A percentile compares a stretch with the other conserved stretches of the same genome.
phyloP scores from a whole-genome alignment of 2,888 invertebrate genomes.

The Abrostola triplasia region DNA sequence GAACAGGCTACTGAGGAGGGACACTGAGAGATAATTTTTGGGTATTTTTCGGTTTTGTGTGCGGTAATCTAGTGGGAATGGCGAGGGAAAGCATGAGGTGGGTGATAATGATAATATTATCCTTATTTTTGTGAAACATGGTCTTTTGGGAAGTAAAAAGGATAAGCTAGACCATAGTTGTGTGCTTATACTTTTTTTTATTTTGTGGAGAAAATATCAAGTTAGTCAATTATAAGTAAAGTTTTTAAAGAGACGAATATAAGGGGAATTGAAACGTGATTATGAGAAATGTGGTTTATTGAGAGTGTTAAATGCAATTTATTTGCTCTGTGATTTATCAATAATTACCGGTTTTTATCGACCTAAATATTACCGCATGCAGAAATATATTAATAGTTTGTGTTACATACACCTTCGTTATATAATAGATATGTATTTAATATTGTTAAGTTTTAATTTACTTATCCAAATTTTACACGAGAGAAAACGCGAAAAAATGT shows the following conservation, averaged over 20 bases:
- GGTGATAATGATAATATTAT: constrained; percentile 28
- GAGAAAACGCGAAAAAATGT: no score
- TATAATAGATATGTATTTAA: no score
- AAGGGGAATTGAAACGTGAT: constrained; percentile 26
- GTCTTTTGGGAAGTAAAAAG: not conserved
- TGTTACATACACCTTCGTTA: no score
- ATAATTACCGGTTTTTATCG: not conserved
- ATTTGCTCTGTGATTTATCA: not conserved
- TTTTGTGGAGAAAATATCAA: constrained; percentile 26
- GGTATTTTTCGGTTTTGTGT: constrained; percentile 45
- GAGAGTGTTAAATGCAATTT: not conserved
- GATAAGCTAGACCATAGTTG: not conserved
- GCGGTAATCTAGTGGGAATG: constrained; percentile 27
- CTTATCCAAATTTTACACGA: no score
- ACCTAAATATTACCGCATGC: constrained; percentile 44
- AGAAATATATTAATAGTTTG: constrained; percentile 13
- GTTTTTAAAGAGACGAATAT: constrained; percentile 4
- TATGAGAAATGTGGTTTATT: constrained; percentile 5
- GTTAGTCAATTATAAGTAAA: constrained; percentile 44
- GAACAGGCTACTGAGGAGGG: constrained; percentile 78
- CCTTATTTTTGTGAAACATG: constrained; percentile 10
- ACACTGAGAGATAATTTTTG: constrained; percentile 81
- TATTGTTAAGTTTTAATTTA: no score
- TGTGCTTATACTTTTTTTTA: constrained; percentile 25
- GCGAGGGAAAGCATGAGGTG: constrained; percentile 5